Conservation (phyloP, 2,797 vertebrate genomes). For the Erethizon dorsatum region DNA sequence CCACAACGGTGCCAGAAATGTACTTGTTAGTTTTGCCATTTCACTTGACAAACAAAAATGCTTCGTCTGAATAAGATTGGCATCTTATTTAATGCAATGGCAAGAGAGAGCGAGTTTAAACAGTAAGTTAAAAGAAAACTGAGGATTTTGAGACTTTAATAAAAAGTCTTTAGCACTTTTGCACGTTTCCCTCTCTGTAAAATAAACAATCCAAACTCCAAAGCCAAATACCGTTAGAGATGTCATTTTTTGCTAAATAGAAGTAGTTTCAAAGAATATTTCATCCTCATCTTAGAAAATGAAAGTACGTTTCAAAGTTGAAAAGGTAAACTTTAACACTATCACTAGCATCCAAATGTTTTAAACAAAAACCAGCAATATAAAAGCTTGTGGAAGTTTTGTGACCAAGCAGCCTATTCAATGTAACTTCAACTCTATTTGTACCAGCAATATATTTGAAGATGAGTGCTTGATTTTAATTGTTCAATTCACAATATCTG, state of each 20-base stretch:
- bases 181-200: background rate
- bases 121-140: background rate
- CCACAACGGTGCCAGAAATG: slow-evolving; percentile 45
- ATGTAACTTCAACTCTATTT: background rate
- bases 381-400: background rate
- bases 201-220: background rate
- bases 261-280: slow-evolving; percentile 5
- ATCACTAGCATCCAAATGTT: background rate
- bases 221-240: background rate
- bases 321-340: slow-evolving; percentile 26
- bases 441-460: background rate
- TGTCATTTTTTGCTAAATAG: background rate
- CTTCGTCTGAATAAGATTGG: slow-evolving; percentile 23
- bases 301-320: slow-evolving; percentile 30
- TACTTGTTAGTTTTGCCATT: slow-evolving; percentile 35
- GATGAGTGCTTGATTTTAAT: background rate
- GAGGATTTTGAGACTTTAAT: background rate
- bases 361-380: background rate
- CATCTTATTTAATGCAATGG: background rate
- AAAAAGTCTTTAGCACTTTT: background rate
- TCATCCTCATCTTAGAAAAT: background rate
- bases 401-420: background rate
- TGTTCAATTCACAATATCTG: slow-evolving; percentile 7
- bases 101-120: background rate
- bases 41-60: slow-evolving; percentile 64